A percentile compares a stretch with the other conserved stretches of the same genome.
Evolutionary conservation across 2,797 vertebrate species (phyloP).

Genomic region (Aldrovandia affinis): DNA sequence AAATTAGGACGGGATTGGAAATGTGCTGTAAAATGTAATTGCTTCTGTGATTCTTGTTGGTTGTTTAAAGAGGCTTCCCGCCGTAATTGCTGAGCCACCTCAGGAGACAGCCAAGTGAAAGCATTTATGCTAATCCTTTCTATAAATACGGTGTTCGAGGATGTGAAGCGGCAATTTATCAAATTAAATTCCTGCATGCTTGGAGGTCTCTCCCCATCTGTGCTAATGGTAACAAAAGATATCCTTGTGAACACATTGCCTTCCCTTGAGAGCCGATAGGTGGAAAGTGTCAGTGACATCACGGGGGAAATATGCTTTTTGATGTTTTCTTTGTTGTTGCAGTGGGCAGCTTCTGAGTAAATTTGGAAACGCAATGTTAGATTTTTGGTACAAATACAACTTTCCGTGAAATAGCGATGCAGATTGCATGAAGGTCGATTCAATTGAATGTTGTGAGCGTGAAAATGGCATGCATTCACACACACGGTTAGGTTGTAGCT

Average conservation of each 20-base stretch:
- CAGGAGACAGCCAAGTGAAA: not conserved
- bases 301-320: not conserved
- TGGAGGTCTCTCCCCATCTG: not conserved
- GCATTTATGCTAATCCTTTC: not conserved
- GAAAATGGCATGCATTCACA: no score
- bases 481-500: no score
- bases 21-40: not conserved
- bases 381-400: not conserved
- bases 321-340: no score
- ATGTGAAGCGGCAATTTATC: not conserved
- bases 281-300: no score
- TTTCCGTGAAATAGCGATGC: not conserved
- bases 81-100: not conserved
- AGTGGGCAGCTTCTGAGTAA: no score
- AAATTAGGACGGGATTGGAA: not conserved
- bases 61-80: not conserved
- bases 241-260: not conserved
- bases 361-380: not conserved
- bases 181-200: not conserved
- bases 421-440: not conserved
- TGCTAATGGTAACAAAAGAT: not conserved
- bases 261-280: not conserved
- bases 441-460: no score
- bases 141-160: not conserved
- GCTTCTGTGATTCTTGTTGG: not conserved